A percentile compares a stretch with the other conserved stretches of the same genome.
Evolutionary conservation across 2,888 invertebrate genomes (phyloP).

Genomic region (Ypsolopha sequella): DNA sequence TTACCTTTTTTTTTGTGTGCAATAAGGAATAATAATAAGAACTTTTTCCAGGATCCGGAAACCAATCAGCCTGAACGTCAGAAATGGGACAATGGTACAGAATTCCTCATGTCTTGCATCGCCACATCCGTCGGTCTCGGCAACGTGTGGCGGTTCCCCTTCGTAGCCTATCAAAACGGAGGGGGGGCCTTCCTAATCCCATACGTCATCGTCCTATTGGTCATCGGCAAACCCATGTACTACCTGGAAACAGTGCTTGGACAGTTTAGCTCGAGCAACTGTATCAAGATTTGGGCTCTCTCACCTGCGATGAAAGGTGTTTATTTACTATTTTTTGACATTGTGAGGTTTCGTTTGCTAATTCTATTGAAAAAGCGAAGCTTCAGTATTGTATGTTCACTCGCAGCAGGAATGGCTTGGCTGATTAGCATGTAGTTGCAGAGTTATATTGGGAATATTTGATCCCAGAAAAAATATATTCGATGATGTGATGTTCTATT

Average conservation of each 20-base stretch:
- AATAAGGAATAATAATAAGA: not conserved
- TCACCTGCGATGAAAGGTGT: slow-evolving; percentile 86
- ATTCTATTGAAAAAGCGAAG: no score
- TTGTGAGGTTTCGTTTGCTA: no score
- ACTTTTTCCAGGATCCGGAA: not conserved
- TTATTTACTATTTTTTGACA: not conserved
- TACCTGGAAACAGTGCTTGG: slow-evolving; percentile 87
- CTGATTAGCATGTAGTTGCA: no score
- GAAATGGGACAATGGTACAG: slow-evolving; percentile 75
- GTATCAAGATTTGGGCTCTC: slow-evolving; percentile 77
- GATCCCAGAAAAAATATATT: no score
- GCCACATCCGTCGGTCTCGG: slow-evolving; percentile 80
- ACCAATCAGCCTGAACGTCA: slow-evolving; percentile 24
- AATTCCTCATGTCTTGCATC: slow-evolving; percentile 82
- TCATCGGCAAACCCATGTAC: slow-evolving; percentile 85
- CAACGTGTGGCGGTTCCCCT: slow-evolving; percentile 76
- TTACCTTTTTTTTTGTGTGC: no score
- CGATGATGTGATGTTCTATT: no score
- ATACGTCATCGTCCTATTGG: slow-evolving; percentile 75
- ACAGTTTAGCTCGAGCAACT: slow-evolving; percentile 85
- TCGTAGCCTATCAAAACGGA: slow-evolving; percentile 77
- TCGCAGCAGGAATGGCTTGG: no score
- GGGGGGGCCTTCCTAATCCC: slow-evolving; percentile 82
- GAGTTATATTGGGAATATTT: no score
- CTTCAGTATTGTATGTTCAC: no score